Base-by-base conservation (phyloP, 2,113 vertebrate species). In the Centropus bengalensis region DNA sequence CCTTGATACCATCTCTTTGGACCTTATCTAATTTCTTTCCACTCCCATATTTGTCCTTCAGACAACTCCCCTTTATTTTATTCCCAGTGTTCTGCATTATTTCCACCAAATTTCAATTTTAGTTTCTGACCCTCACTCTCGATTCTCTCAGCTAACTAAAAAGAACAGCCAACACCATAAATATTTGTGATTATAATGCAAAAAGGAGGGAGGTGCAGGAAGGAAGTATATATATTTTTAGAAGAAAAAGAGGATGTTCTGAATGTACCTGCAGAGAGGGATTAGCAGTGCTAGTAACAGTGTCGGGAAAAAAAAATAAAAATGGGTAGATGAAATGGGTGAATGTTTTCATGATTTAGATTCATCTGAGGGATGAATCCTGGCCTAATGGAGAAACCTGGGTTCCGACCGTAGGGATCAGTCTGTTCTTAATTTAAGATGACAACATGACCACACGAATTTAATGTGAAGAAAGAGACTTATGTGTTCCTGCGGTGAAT, bases 161-260 rank as follows among this genome's bases (percentile, higher is more conserved):
- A 44, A 8, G 28, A 93, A 83, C 14, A 83, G 30, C 32, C 69
- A 82, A 64, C 20, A 60, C 7, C 19, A 45, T 45, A 82, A 84
- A 75, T 60, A 75, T 36, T 67, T 78, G 73, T 86, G 38, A 83
- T 63, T 83, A 19, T 27, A 45, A 70, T 18, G 33, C 67, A 81
- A 86, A 89, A 94, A 68, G 52, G 40, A 81, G 18, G n/a, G 40
- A 92, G 44, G 54, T 47, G 60, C 64, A 93, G 81, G 86, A 92
- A 93, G 94, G 86, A 95, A 91, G 69, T 78, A 78, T 2, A 78
- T 2, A 3, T 89, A 60, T 84, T 95, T 94, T 95, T 86, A 90
- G 86, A 81, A 86, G 32, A 88, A 95, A 85, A 89, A 79, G 38
- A 85, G 55, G 63, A 74, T 67, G 47, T 82, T 91, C 75, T 88